Base-by-base conservation (phyloP, 1,140 invertebrate species). In the Euwallacea similis region DNA sequence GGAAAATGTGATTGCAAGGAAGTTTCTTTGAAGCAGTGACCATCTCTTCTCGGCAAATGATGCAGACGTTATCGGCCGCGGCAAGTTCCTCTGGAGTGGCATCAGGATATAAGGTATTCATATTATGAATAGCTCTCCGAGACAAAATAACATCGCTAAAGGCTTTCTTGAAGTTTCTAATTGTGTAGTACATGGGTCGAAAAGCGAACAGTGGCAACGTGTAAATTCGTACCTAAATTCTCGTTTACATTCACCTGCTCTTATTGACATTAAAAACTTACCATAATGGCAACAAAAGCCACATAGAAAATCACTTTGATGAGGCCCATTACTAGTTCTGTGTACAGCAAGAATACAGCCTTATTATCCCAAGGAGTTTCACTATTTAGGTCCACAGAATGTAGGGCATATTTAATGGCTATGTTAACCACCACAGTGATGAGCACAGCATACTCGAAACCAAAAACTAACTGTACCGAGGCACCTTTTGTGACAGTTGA, bases 321-420 rank as follows among this genome's bases (percentile, higher is more conserved):
- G 8, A 92, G 85, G 63, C 97, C 97, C 84, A 99, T 96, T 15
- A 98, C 87, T 55, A 99, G 86, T 85, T 99, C 98, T 11, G 96
- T 96, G 77, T 99, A 98, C 0, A 99, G 85, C 11, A 99, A 83
- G 79, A 96, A 98, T 2, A 99, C 96, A 10, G 97, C 97, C 83
- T 99, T 99, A 81, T 96, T 98, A 80, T 99, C 98, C 98, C 98
- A 99, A 7, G 97, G 97, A 71, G 93, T 96, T 79, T 98, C 96
- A 82, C 93, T 95, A 77, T 95, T 92, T 50, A 97, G 87, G 83
- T 98, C 97, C 64, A 98, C 89, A 0, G 93, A 90, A 82, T 99
- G 97, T 6, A 99, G 85, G 11, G 95, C 83, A 83, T 99, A 99
- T 84, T 99, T 99, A 46, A 98, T 93, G 7, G 90, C 87, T 61